Base-by-base conservation (phyloP, 1,140 invertebrate genomes). In the Aporrectodea caliginosa region DNA sequence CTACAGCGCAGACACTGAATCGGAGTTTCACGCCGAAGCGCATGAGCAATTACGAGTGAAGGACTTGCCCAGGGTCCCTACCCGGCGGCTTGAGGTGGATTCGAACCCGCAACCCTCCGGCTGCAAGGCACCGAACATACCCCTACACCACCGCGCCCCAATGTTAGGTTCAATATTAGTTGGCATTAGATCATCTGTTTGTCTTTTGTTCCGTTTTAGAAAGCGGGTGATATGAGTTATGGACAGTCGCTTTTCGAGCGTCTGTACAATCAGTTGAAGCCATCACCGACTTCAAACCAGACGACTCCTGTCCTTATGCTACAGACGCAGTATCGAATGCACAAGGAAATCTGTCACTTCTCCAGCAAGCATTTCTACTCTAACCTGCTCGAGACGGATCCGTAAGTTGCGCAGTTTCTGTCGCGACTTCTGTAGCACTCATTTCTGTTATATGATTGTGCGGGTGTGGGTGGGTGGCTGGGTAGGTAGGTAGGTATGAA, bases 221-320 rank as follows among this genome's bases (percentile, higher is more conserved):
- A 82, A 79, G 82, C 84, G 16, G 74, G 69, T 34, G 79, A 84
- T 58, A 81, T 83, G 35, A 80, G 82, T 43, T 85, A 84, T 80
- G 82, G 83, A 27, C 82, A 83, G 77, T 87, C 86, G 1, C 69
- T 87, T 80, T 86, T 87, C 83, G 84, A 86, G 58, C 79, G 86
- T 35, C 79, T 86, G 31, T 84, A 84, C 79, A 82, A 80, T 2
- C 78, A 85, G 76, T 85, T 85, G 75, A 77, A 81, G 34, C 16
- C 27, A 31, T 16, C 12, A 12, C 35, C 73, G 1, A 2, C 34
- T 16, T 58, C 78, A 12, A 30, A 35, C 0, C 31, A 58, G 6
- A 16, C n/a, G 1, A 82, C 71, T 68, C 82, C 85, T 2, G 82
- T 86, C 0, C 75, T 85, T 43, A 75, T 85, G 77, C 81, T 87